These are phyloP conservation scores for Sweltsa coloradensis DNA, from an alignment of 1,140 invertebrate genomes.

Conservation along the genomic window DNA sequence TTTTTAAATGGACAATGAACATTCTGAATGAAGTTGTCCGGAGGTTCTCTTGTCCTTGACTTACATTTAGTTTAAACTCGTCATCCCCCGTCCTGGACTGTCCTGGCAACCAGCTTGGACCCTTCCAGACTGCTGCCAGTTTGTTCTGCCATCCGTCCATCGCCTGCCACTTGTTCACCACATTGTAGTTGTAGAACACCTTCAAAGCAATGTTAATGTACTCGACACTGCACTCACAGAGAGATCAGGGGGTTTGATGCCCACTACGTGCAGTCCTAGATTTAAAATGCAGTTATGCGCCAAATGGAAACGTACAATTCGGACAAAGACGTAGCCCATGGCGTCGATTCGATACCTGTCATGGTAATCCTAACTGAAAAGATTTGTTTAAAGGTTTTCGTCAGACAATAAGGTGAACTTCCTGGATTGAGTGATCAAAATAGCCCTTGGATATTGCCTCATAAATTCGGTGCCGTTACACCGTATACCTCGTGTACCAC, in stretches of 20 bases:
- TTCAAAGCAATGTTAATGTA: constrained; percentile 30
- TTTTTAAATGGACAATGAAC: too few species aligned
- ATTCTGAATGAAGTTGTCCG: too few species aligned
- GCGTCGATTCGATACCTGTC: neutral
- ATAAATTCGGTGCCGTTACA: too few species aligned
- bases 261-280: constrained; percentile 10
- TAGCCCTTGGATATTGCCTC: too few species aligned
- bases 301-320: too few species aligned
- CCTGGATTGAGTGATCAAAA: too few species aligned
- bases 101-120: constrained; percentile 80
- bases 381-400: too few species aligned
- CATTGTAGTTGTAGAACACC: constrained; percentile 58
- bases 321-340: neutral
- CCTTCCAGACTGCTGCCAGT: constrained; percentile 60
- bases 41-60: constrained; percentile 21
- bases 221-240: neutral
- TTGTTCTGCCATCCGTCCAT: constrained; percentile 47
- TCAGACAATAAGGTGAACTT: too few species aligned
- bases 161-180: constrained; percentile 42
- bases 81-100: constrained; percentile 64
- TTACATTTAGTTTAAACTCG: constrained; percentile 64
- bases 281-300: too few species aligned
- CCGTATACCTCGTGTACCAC: too few species aligned
- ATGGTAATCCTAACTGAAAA: too few species aligned
- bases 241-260: constrained; percentile 4